Conservation (phyloP, 2,888 invertebrate species). For the Nipponacmea schrenckii region DNA sequence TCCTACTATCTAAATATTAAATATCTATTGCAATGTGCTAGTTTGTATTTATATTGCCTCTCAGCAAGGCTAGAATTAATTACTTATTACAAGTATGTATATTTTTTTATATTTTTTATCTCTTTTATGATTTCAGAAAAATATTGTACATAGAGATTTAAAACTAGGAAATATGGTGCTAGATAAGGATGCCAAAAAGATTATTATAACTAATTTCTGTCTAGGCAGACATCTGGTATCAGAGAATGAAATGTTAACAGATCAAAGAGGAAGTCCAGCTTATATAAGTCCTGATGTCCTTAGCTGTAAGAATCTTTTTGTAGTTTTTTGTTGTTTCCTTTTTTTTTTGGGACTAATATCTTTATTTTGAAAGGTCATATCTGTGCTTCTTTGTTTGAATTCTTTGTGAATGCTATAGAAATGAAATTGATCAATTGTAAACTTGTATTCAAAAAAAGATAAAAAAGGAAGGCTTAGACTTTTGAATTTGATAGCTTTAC, state of each 20-base stretch:
- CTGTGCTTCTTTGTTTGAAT: constrained; percentile 4
- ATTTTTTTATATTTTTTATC: background rate
- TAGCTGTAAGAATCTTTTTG: constrained; percentile 70
- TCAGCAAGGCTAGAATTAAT: no score
- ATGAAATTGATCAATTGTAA: no score
- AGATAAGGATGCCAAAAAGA: constrained; percentile 74
- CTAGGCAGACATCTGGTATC: constrained; percentile 80
- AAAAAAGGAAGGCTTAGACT: no score
- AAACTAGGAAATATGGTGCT: constrained; percentile 82
- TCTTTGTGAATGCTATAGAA: no score
- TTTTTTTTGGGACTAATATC: background rate
- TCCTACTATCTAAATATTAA: no score
- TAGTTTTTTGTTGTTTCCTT: background rate
- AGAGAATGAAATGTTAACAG: constrained; percentile 78
- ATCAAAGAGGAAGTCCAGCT: constrained; percentile 83
- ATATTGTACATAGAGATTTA: constrained; percentile 82
- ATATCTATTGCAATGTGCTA: no score
- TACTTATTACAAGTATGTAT: background rate
- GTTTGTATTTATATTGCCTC: no score
- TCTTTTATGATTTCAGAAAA: constrained; percentile 71
- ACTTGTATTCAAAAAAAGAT: no score
- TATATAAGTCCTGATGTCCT: constrained; percentile 85
- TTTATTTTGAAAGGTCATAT: background rate
- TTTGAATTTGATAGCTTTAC: no score
- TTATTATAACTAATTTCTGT: constrained; percentile 82